Conservation (phyloP, 1,140 invertebrate genomes). For the Sycobia sp. region DNA sequence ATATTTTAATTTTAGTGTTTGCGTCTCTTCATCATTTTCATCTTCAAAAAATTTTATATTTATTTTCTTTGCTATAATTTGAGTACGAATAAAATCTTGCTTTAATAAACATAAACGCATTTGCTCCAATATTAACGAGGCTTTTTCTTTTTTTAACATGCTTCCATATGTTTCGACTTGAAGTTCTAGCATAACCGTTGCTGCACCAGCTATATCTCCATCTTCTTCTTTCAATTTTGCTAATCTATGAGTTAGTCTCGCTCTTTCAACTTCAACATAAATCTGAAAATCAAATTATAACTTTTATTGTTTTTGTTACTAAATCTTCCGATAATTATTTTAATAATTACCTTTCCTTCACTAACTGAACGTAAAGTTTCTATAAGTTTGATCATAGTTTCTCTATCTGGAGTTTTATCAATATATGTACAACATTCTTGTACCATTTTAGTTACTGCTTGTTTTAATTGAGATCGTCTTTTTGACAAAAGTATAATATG, state of each 20-base stretch:
- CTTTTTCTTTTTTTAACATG: constrained; percentile 98
- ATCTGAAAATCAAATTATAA: constrained; percentile 67
- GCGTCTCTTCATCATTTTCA: constrained; percentile 78
- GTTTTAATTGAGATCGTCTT: constrained; percentile 94
- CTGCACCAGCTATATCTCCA: constrained; percentile 87
- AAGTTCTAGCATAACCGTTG: constrained; percentile 92
- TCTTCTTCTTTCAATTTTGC: constrained; percentile 94
- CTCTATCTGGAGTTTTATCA: constrained; percentile 89
- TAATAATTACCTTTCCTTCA: constrained; percentile 82
- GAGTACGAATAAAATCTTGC: constrained; percentile 95
- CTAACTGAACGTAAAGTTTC: constrained; percentile 95
- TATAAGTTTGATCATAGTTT: constrained; percentile 91
- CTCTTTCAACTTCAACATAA: constrained; percentile 98
- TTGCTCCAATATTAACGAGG: constrained; percentile 97
- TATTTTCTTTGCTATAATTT: constrained; percentile 99
- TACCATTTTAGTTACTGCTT: constrained; percentile 98
- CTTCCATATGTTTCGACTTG: constrained; percentile 98
- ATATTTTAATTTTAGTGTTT: constrained; percentile 89
- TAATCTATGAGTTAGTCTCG: constrained; percentile 90
- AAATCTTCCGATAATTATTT: constrained; percentile 11
- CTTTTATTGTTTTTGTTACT: constrained; percentile 18
- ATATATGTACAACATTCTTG: constrained; percentile 96
- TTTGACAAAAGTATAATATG: constrained; percentile 92
- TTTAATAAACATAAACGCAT: constrained; percentile 96
- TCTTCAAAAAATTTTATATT: constrained; percentile 97